These are phyloP conservation scores for Campylorhamphus procurvoides DNA, from an alignment of 2,113 vertebrate genomes.

Conservation along the genomic window DNA sequence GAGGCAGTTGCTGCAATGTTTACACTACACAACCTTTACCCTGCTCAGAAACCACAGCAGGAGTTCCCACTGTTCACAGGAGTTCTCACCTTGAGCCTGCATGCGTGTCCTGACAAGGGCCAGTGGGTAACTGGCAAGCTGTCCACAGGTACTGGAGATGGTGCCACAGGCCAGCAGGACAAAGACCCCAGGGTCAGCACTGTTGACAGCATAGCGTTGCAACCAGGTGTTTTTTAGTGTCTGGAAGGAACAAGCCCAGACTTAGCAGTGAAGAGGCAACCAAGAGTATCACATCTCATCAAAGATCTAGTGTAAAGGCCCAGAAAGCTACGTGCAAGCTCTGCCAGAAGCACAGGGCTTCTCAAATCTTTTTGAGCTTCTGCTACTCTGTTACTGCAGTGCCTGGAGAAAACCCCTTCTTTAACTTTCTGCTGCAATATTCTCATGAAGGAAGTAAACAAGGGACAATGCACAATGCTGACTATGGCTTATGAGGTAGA, in stretches of 20 bases:
- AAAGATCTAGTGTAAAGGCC: not conserved
- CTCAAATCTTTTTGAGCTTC: not conserved
- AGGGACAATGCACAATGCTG: not conserved
- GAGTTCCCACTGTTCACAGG: not conserved
- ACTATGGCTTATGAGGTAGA: not conserved
- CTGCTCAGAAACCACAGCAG: not conserved
- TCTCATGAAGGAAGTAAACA: not conserved
- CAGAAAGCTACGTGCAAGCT: not conserved
- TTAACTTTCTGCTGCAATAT: not conserved
- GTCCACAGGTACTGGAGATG: constrained; percentile 94
- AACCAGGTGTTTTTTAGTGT: constrained; percentile 94
- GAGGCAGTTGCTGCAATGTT: not conserved
- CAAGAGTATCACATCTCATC: not conserved
- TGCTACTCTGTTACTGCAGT: not conserved
- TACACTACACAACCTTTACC: not conserved
- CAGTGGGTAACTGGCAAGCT: constrained; percentile 92
- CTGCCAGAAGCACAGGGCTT: not conserved
- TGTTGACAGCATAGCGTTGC: constrained; percentile 88
- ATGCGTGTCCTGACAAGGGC: constrained; percentile 95
- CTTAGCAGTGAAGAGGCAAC: not conserved
- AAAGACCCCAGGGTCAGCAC: constrained; percentile 90
- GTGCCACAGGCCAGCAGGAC: constrained; percentile 94
- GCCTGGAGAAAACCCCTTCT: not conserved
- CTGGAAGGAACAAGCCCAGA: constrained; percentile 58
- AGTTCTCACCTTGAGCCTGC: constrained; percentile 92